Base-by-base conservation (phyloP, 2,797 vertebrate species). In the Tokudaia muenninki region DNA sequence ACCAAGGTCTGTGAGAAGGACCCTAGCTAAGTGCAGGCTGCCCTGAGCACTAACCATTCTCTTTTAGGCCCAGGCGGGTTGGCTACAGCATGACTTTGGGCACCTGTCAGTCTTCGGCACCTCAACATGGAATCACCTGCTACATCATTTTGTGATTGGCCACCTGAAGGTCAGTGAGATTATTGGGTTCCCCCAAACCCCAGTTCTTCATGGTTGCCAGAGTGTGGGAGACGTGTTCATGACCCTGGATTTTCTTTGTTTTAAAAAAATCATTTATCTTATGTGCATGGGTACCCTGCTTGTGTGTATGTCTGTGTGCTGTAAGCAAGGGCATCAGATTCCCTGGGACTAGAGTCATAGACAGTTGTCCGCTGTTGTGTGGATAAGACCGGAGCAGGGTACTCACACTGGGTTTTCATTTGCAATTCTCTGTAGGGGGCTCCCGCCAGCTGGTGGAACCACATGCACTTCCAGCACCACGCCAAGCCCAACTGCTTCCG, bases 371-470 rank as follows among this genome's bases (percentile, higher is more conserved):
- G 61, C 61, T 34, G 82, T 41, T 31, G 7, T 70, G 63, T 87
- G 84, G 34, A 21, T 70, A n/a, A 50, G 63, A 87, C 9, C n/a
- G 44, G 37, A n/a, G 21, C 29, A 2, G 29, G 19, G 63, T 16
- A 67, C 63, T 87, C 31, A 0, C 2, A 0, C 44, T 17, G 26
- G 26, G 31, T 50, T 79, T 24, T 55, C 13, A 55, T 90, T 14
- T 47, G 29, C 26, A 72, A 44, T 70, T 47, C 83, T 95, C 65
- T 93, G 21, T 82, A 99, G 99, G 99, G 99, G 74, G 99, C 98
- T 21, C 99, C 99, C 0, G 99, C 99, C 95, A 99, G 99, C 19
- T 99, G 99, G 99, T 99, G 99, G 99, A 99, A 99, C 87, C 99
- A 99, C 90, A n/a, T 99, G 92, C 99, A 99, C 92, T 99, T 99